These are phyloP conservation scores for Caloenas nicobarica DNA, from an alignment of 2,113 vertebrate genomes.

Conservation along the genomic window DNA sequence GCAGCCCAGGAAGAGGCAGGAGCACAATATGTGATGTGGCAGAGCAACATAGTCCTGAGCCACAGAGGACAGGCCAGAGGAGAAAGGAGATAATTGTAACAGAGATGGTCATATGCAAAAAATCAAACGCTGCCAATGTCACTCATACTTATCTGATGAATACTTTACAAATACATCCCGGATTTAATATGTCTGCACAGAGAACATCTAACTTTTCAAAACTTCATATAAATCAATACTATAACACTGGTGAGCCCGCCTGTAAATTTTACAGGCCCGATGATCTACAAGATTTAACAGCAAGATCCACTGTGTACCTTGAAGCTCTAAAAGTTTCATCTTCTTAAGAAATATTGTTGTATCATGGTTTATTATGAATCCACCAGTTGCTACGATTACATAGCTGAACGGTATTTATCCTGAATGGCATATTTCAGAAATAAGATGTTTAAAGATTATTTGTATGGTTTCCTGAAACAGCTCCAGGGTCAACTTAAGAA, in stretches of 20 bases:
- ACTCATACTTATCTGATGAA: background rate
- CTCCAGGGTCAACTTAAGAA: conserved; percentile 22
- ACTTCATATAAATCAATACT: background rate
- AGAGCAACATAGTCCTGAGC: background rate
- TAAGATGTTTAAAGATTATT: background rate
- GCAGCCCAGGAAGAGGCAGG: background rate
- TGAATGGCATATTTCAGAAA: background rate
- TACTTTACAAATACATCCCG: background rate
- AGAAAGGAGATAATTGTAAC: background rate
- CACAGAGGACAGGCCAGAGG: background rate
- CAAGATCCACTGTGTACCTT: background rate
- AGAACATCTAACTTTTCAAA: background rate
- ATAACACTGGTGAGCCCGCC: background rate
- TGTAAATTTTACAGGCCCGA: background rate
- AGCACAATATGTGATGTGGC: background rate
- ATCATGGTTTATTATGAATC: background rate
- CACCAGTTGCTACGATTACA: background rate
- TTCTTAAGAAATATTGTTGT: background rate
- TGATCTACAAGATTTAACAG: background rate
- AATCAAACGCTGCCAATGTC: background rate
- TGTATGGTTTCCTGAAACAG: background rate
- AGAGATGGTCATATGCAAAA: background rate
- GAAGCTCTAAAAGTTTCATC: background rate
- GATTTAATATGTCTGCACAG: background rate
- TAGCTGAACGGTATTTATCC: background rate